Conservation (phyloP, 2,888 invertebrate genomes). For the Pterostichus niger region DNA sequence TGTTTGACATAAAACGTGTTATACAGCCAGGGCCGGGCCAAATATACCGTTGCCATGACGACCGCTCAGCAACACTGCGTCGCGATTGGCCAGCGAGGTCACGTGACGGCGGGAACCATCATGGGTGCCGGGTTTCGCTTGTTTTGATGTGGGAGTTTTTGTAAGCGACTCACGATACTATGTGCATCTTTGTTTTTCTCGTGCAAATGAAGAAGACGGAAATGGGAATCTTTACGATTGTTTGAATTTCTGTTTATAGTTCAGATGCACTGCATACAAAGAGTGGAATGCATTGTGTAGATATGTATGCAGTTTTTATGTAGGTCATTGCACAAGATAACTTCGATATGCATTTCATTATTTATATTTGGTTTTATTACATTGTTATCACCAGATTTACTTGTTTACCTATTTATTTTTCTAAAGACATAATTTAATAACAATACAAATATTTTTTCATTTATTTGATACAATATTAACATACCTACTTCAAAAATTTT, state of each 20-base stretch:
- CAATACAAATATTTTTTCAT: background rate
- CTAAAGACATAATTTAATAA: background rate
- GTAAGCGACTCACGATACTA: slow-evolving; percentile 27
- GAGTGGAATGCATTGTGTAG: slow-evolving; percentile 52
- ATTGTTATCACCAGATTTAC: slow-evolving; percentile 27
- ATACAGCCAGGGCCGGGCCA: slow-evolving; percentile 71
- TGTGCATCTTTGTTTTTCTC: slow-evolving; percentile 51
- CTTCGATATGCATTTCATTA: slow-evolving; percentile 24
- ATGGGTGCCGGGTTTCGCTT: slow-evolving; percentile 62
- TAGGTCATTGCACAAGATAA: slow-evolving; percentile 64
- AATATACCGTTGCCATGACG: slow-evolving; percentile 75
- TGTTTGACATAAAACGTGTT: slow-evolving; percentile 60
- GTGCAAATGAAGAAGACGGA: slow-evolving; percentile 1
- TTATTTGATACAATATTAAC: too few species aligned
- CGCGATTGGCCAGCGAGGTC: slow-evolving; percentile 74
- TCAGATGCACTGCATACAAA: slow-evolving; percentile 33
- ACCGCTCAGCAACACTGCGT: slow-evolving; percentile 72
- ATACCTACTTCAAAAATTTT: too few species aligned
- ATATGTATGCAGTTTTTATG: slow-evolving; percentile 61
- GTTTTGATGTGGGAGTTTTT: slow-evolving; percentile 60
- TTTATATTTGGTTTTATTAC: slow-evolving; percentile 46
- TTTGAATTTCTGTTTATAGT: slow-evolving; percentile 52
- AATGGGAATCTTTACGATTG: slow-evolving; percentile 38
- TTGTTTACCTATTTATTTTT: slow-evolving; percentile 31
- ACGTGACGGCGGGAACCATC: slow-evolving; percentile 72